Evolutionary conservation across 2,113 vertebrate species (phyloP).

Genomic region (Ammospiza nelsoni): DNA sequence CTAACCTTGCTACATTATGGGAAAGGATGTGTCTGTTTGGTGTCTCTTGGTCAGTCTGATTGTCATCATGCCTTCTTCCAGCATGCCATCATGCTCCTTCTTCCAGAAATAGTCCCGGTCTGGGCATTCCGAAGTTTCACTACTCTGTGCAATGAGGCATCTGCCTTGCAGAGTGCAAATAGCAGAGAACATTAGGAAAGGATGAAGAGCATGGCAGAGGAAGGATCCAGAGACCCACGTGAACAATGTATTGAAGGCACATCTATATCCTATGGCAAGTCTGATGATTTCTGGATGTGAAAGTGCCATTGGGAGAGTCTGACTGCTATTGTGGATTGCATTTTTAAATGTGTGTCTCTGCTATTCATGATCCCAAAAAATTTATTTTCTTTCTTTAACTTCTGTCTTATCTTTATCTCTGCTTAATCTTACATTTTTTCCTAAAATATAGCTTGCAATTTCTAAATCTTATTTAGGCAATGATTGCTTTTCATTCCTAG

Average conservation of each 20-base stretch:
- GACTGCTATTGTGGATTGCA: neutral
- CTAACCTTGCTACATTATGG: neutral
- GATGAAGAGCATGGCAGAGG: neutral
- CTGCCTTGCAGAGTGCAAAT: neutral
- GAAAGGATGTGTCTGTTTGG: neutral
- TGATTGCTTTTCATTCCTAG: neutral
- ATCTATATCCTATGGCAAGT: neutral
- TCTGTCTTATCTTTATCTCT: neutral
- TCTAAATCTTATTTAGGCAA: neutral
- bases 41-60: neutral
- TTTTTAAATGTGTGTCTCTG: neutral
- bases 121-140: neutral
- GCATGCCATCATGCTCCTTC: neutral
- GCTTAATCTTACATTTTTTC: neutral
- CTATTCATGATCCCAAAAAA: neutral
- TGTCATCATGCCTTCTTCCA: neutral
- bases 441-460: neutral
- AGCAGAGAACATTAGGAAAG: neutral
- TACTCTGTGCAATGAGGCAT: neutral
- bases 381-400: neutral
- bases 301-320: neutral
- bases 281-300: neutral
- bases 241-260: neutral
- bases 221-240: neutral
- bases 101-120: neutral